These are phyloP conservation scores for Ctenomys sociabilis DNA, from an alignment of 2,113 vertebrate species.

Conservation along the genomic window DNA sequence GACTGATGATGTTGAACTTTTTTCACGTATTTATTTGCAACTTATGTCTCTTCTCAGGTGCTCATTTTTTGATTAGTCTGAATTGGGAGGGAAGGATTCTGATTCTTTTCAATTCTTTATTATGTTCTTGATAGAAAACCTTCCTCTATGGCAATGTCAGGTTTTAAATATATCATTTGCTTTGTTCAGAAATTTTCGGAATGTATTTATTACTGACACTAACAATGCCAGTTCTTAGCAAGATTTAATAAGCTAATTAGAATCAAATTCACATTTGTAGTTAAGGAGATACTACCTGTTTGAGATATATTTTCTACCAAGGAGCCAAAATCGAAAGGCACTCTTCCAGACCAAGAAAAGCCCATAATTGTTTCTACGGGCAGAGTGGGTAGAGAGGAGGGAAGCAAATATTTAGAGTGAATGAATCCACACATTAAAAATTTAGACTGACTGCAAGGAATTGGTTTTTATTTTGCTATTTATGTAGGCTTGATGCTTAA, in stretches of 20 bases:
- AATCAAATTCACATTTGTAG: not conserved
- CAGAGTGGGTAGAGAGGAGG: not conserved
- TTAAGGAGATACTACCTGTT: not conserved
- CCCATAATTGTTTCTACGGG: not conserved
- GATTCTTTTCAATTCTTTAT: no score
- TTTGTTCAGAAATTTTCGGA: constrained; percentile 17
- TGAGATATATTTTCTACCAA: constrained; percentile 5
- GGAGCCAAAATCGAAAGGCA: constrained; percentile 26
- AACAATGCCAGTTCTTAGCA: not conserved
- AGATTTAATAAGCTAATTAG: not conserved
- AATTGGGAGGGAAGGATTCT: no score
- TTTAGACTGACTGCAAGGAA: constrained; percentile 46
- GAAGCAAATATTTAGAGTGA: constrained; percentile 52
- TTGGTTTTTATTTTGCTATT: constrained; percentile 45
- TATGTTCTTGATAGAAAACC: no score
- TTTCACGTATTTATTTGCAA: no score
- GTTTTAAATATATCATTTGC: not conserved
- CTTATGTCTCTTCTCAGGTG: no score
- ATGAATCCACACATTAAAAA: constrained; percentile 70
- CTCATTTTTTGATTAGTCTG: no score
- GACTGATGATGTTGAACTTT: no score
- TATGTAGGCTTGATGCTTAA: constrained; percentile 46
- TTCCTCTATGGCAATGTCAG: not conserved
- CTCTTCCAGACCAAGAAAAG: constrained; percentile 43
- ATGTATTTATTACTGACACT: not conserved